A percentile compares a stretch with the other conserved stretches of the same genome.
Conservation (phyloP, 2,797 vertebrate species). For the Phoeniculus purpureus region DNA sequence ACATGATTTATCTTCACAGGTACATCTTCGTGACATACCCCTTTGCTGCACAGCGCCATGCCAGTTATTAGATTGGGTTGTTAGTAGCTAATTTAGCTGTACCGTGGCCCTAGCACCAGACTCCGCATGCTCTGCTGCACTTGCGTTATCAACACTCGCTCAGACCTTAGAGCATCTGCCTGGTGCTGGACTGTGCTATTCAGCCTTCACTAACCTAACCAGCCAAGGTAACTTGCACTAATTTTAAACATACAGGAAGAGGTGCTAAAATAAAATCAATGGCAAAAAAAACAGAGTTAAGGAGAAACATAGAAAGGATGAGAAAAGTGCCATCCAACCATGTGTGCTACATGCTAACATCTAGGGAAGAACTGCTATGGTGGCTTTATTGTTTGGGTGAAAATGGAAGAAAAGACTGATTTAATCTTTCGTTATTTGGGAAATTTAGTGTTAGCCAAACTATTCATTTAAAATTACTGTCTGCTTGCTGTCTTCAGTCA, state of each 20-base stretch:
- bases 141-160: background rate
- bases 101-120: background rate
- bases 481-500: background rate
- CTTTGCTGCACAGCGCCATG: background rate
- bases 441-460: background rate
- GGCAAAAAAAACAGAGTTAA: background rate
- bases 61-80: background rate
- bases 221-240: background rate
- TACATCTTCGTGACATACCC: background rate
- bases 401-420: background rate
- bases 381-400: background rate
- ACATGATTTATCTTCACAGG: constrained; percentile 10
- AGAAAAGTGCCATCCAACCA: background rate
- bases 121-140: background rate
- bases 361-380: fast-evolving
- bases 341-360: background rate
- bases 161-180: background rate
- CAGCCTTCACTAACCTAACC: background rate
- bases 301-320: background rate
- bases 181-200: background rate
- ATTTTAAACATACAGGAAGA: background rate
- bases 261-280: background rate
- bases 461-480: background rate
- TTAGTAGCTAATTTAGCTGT: background rate
- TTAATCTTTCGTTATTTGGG: background rate